Evolutionary conservation across 2,113 vertebrate species (phyloP).

Genomic region (Stigmatopora nigra): DNA sequence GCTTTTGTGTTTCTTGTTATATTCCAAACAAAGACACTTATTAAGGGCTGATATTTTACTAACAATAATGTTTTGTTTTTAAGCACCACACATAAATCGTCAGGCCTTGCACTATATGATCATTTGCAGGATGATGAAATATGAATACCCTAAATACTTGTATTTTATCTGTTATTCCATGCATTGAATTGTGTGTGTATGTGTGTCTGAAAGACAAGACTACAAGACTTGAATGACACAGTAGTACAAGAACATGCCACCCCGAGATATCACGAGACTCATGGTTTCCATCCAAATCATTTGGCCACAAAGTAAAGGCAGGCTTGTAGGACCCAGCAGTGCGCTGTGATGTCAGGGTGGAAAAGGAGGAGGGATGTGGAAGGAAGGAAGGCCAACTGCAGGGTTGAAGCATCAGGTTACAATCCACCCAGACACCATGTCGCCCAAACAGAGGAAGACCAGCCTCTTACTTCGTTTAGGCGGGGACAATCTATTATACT

Average conservation of each 20-base stretch:
- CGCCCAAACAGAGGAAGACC: conserved; percentile 56
- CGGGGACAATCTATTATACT: conserved; percentile 44
- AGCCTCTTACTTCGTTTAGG: conserved; percentile 36
- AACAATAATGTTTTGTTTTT: neutral
- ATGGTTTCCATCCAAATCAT: conserved; percentile 8
- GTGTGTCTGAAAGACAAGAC: neutral
- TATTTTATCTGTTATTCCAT: neutral
- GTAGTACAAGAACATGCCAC: conserved; percentile 1
- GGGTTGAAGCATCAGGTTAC: conserved; percentile 64
- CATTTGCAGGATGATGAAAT: neutral
- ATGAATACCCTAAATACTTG: neutral
- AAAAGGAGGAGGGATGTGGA: conserved; percentile 44
- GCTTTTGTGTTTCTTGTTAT: conserved; percentile 20
- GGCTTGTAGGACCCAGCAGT: conserved; percentile 58
- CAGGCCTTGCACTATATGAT: neutral
- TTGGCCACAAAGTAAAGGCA: conserved; percentile 24
- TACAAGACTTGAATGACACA: neutral
- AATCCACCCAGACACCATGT: conserved; percentile 62
- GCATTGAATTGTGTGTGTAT: neutral
- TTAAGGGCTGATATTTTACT: neutral
- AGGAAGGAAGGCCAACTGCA: conserved; percentile 49
- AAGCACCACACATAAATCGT: neutral
- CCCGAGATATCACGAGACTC: neutral
- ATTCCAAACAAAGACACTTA: conserved; percentile 1
- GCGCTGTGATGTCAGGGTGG: conserved; percentile 31